A percentile compares a stretch with the other conserved stretches of the same genome.
Evolutionary conservation across 23 tunicate genomes (phyloP).

Genomic region (Styela clava): DNA sequence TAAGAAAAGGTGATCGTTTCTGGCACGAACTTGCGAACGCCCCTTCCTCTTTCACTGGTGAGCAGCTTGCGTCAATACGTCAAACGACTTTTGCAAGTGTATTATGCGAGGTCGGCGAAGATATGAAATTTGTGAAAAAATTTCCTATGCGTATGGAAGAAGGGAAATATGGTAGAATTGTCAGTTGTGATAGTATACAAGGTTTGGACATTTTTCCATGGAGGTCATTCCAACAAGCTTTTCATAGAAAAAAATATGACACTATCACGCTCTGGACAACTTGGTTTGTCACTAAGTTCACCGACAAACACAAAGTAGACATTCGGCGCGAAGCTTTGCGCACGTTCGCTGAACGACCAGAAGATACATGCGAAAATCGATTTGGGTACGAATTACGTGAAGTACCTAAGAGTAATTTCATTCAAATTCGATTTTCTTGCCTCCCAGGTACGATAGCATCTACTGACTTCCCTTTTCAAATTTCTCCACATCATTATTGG

Average conservation of each 20-base stretch:
- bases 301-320: slow-evolving; percentile 10
- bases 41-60: slow-evolving; percentile 11
- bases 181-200: neutral
- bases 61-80: slow-evolving; percentile 7
- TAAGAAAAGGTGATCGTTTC: slow-evolving; percentile 69
- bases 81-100: neutral
- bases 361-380: slow-evolving; percentile 59
- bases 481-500: slow-evolving; percentile 44
- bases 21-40: slow-evolving; percentile 51
- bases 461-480: slow-evolving; percentile 54
- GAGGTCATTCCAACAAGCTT: neutral
- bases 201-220: neutral
- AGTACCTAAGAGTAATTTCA: slow-evolving; percentile 12
- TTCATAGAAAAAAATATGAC: neutral
- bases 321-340: slow-evolving; percentile 23
- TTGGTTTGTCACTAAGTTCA: slow-evolving; percentile 67
- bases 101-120: slow-evolving; percentile 10
- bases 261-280: slow-evolving; percentile 55
- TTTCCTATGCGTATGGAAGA: neutral
- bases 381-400: slow-evolving; percentile 35
- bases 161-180: neutral
- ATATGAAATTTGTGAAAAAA: slow-evolving; percentile 7
- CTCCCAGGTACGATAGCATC: slow-evolving; percentile 54
- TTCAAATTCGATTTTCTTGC: slow-evolving; percentile 77
- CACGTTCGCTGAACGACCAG: slow-evolving; percentile 27